Percentiles rank a stretch among this genome's conserved stretches.
These are phyloP conservation scores for Natator depressus DNA, from an alignment of 2,113 vertebrate species.

Conservation along the genomic window DNA sequence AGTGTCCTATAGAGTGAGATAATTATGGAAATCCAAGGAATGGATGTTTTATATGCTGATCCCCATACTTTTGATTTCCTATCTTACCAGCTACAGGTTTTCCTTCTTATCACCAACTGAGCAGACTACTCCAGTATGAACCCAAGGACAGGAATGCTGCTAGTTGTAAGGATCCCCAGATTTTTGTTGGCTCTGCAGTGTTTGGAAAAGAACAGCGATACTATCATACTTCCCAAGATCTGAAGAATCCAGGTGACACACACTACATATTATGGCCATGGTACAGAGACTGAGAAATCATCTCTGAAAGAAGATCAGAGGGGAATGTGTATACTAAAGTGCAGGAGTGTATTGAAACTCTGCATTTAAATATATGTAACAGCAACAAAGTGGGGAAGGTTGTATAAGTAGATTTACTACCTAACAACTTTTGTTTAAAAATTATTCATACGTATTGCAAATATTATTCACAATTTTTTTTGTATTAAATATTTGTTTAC, in stretches of 20 bases:
- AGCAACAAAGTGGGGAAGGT: background rate
- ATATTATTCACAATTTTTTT: background rate
- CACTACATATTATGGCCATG: background rate
- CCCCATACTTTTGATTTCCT: background rate
- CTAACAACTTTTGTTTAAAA: background rate
- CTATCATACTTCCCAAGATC: background rate
- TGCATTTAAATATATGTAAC: background rate
- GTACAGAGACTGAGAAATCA: background rate
- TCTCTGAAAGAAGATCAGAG: background rate
- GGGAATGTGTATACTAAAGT: accelerated
- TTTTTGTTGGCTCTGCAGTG: accelerated
- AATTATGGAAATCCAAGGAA: background rate
- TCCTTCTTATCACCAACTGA: background rate
- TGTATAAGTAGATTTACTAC: background rate
- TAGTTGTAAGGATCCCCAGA: background rate
- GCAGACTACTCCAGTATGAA: background rate
- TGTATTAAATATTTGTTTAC: background rate
- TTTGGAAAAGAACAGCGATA: accelerated
- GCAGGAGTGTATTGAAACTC: background rate
- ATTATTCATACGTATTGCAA: background rate
- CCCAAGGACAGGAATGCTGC: background rate
- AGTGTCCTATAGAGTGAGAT: background rate
- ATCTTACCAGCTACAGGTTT: background rate
- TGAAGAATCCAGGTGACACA: background rate
- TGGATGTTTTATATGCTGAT: background rate